A percentile compares a stretch with the other conserved stretches of the same genome.
phyloP scores from a whole-genome alignment of 2,113 vertebrate genomes.

The Lepidothrix coronata region DNA sequence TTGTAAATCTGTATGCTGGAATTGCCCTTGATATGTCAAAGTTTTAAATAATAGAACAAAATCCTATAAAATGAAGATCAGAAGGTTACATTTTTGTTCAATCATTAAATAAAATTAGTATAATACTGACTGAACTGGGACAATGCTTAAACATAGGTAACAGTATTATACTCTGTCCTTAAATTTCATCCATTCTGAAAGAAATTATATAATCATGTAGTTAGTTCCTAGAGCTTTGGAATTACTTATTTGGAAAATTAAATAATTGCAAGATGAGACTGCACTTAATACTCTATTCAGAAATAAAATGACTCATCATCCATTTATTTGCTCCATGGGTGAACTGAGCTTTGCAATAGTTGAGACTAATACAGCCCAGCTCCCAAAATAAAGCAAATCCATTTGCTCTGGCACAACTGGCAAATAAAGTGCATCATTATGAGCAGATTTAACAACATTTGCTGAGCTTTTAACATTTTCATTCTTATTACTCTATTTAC shows the following conservation, averaged over 20 bases:
- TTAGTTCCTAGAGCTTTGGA: background rate
- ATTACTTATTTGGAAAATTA: background rate
- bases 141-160: background rate
- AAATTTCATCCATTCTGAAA: background rate
- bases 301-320: constrained; percentile 29
- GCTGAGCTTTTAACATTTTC: constrained; percentile 5
- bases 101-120: background rate
- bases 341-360: background rate
- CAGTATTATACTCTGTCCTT: background rate
- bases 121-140: background rate
- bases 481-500: background rate
- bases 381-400: constrained; percentile 30
- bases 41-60: background rate
- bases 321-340: constrained; percentile 1
- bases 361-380: background rate
- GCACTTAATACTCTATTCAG: background rate
- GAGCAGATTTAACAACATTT: background rate
- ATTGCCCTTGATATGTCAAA: background rate
- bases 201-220: background rate
- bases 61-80: background rate
- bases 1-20: background rate
- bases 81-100: background rate
- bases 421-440: background rate
- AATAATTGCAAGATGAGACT: constrained; percentile 1
- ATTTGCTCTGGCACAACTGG: background rate